Percentiles rank a stretch among this genome's conserved stretches.
phyloP scores from a whole-genome alignment of 2,113 vertebrate genomes.

The Pluvialis apricaria region DNA sequence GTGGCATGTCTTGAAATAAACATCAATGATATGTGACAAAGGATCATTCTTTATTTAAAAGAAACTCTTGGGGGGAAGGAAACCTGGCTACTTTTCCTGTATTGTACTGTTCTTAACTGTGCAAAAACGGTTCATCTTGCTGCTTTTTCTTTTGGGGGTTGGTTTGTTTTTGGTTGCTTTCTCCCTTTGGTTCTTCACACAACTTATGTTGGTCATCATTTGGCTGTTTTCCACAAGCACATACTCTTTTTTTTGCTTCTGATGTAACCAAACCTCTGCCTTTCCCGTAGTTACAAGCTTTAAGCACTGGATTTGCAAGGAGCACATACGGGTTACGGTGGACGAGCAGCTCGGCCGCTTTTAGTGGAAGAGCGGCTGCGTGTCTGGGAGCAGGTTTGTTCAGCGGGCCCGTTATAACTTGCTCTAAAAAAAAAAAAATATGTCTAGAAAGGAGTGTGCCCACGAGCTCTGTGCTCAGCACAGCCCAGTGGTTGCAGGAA shows the following conservation, averaged over 20 bases:
- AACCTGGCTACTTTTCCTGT: slow-evolving; percentile 55
- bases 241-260: slow-evolving; percentile 30
- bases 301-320: not conserved
- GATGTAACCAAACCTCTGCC: not conserved
- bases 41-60: slow-evolving; percentile 70
- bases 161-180: not conserved
- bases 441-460: not conserved
- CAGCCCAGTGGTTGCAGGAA: not conserved
- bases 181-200: slow-evolving; percentile 27
- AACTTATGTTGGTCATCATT: not conserved
- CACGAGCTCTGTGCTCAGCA: not conserved
- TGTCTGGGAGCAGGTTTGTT: not conserved
- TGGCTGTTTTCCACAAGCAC: slow-evolving; percentile 25
- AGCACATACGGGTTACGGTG: rapidly evolving
- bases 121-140: slow-evolving; percentile 21
- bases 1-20: slow-evolving; percentile 82
- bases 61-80: slow-evolving; percentile 27
- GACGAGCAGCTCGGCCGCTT: not conserved
- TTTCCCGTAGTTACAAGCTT: not conserved
- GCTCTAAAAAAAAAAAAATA: not conserved
- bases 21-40: slow-evolving; percentile 71
- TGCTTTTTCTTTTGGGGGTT: slow-evolving; percentile 32
- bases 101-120: slow-evolving; percentile 8
- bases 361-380: not conserved
- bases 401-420: rapidly evolving